Base-by-base conservation (phyloP, 2,888 invertebrate genomes). In the Megastigmus dorsalis region DNA sequence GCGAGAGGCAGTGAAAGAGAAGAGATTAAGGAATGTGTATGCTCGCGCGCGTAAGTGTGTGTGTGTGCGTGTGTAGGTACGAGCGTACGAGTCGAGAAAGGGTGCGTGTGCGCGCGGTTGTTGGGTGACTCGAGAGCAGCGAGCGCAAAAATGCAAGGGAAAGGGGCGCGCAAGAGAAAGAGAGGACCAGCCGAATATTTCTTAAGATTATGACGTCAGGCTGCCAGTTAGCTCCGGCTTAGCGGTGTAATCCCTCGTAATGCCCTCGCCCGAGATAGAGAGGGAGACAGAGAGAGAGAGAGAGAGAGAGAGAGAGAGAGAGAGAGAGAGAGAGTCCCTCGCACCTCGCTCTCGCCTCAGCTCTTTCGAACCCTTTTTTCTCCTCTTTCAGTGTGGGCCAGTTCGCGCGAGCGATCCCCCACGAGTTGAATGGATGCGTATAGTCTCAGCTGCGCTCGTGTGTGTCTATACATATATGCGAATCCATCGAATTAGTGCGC, bases 171-270 rank as follows among this genome's bases (percentile, higher is more conserved):
- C n/a, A n/a, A n/a, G 18, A 41, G 50, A n/a, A 62, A 43, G 66
- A 74, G 48, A 41, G 70, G 78, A 77, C 78, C 76, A 74, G 70
- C 76, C 82, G 84, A 87, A 87, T 86, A 86, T 85, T 87, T 87
- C 83, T 82, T 76, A 78, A 86, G 86, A 87, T 88, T 87, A 87
- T 87, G 87, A 87, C 87, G 86, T 87, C 87, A 86, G 84, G 80
- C 80, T 82, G 84, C 84, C 86, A 86, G 85, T 85, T 85, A 84
- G 82, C 80, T 79, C 79, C 81, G 81, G 84, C 86, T 88, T 88
- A 88, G 83, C 81, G 84, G 83, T 88, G 88, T 88, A 88, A 88
- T 88, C 88, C 86, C 80, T 83, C 82, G 82, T 86, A 85, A 86
- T 84, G 79, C 86, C 78, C 76, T 36, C 43, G 33, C 65, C 13